Evolutionary conservation across 2,113 vertebrate species (phyloP), one percentile per base, ranked within the genome.

Genomic region (Lucifuga dentata): DNA sequence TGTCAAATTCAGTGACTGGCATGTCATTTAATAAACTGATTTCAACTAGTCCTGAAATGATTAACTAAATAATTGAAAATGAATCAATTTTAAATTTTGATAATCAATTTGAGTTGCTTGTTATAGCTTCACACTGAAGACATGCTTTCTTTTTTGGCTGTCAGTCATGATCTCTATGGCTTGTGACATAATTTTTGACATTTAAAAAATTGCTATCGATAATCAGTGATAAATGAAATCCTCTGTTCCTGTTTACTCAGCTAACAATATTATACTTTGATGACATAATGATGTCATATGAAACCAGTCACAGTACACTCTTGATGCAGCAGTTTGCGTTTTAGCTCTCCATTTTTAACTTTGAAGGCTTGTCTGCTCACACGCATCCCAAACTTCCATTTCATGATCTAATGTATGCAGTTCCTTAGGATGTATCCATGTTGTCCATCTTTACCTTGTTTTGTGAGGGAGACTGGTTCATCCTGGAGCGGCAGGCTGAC

Each of bases 251-350:
- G 26, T 29, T 17, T 29, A 43, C 36, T 17, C 7, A 41, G 9
- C 6, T 24, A 3, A 13, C 0, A 51, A 19, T 8, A 35, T 19
- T 57, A 20, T 9, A 58, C 8, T 16, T 38, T 10, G 2, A 11
- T 33, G 40, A 38, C 39, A 32, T 35, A 20, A 10, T 23, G 9
- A 6, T 15, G 26, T 5, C 26, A 29, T 29, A 29, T 29, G 26
- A 29, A 29, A 29, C 3, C 26, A 29, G 7, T 29, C 26, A 29
- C 26, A 29, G 26, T 29, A 7, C 26, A 12, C 10, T 50, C 11
- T 36, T 59, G 62, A 84, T 57, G 7, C 56, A 58, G 65, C 66
- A 55, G 44, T 59, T 68, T 74, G 36, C 12, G 2, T 45, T 46
- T 49, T 5, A 40, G 35, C 26, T 9, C n/a, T 3, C 3, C 2